phyloP scores from a whole-genome alignment of 2,797 vertebrate species.

The Manis crassicaudata region DNA sequence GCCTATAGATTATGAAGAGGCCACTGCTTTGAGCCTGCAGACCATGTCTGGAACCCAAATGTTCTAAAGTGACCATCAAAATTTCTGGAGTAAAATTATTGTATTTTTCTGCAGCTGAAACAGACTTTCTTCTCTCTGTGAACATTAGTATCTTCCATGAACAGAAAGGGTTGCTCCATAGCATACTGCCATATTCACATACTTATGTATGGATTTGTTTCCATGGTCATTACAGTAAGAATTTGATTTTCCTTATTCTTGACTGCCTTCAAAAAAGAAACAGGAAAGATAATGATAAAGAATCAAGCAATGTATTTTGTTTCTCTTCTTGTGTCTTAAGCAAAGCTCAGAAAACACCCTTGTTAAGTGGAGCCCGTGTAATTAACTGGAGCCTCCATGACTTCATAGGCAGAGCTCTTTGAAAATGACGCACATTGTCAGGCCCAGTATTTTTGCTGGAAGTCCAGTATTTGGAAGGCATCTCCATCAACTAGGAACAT shows the following conservation, averaged over 20 bases:
- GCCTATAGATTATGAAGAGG: neutral
- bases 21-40: neutral
- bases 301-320: neutral
- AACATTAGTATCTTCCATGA: neutral
- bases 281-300: neutral
- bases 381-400: neutral
- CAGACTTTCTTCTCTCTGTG: neutral
- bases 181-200: neutral
- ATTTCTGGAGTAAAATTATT: neutral
- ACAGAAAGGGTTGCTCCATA: neutral
- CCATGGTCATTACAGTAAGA: neutral
- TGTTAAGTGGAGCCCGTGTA: neutral
- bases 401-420: neutral
- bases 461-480: neutral
- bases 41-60: neutral
- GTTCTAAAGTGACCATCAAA: neutral
- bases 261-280: neutral
- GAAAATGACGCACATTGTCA: conserved; percentile 40
- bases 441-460: neutral
- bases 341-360: neutral
- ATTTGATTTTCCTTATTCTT: neutral
- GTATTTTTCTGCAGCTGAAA: neutral
- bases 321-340: neutral
- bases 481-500: neutral
- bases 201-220: conserved; percentile 7